Conservation (phyloP, 2,888 invertebrate genomes). For the Drosophila fungiperda region DNA sequence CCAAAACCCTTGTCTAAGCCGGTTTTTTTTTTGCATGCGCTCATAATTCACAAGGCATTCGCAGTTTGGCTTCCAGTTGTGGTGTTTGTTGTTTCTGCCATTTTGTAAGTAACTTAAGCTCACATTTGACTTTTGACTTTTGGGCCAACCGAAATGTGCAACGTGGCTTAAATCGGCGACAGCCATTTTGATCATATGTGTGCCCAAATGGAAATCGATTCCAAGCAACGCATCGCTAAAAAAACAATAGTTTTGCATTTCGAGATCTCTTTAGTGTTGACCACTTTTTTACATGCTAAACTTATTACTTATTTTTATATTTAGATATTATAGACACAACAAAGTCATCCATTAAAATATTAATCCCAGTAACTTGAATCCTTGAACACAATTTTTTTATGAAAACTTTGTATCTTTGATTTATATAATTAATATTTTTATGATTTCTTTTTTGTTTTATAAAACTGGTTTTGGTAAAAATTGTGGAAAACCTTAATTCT, state of each 20-base stretch:
- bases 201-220: constrained; percentile 44
- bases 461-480: too few species aligned
- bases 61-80: constrained; percentile 58
- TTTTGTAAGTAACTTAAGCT: constrained; percentile 70
- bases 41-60: constrained; percentile 78
- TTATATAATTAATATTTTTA: too few species aligned
- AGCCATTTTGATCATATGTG: constrained; percentile 68
- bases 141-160: constrained; percentile 69
- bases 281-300: too few species aligned
- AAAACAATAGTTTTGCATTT: background rate
- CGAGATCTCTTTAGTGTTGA: background rate
- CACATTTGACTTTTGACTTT: constrained; percentile 81
- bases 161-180: constrained; percentile 62
- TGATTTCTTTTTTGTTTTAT: too few species aligned
- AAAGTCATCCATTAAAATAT: background rate
- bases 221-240: constrained; percentile 27
- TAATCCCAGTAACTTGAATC: too few species aligned
- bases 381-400: accelerated
- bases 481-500: too few species aligned
- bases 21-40: constrained; percentile 71
- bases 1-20: constrained; percentile 60
- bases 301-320: background rate
- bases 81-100: constrained; percentile 24
- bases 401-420: too few species aligned
- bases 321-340: background rate